Evolutionary conservation across 2,888 invertebrate species (phyloP), one percentile per base, ranked within the genome.

Genomic region (Melinopterus prodromus): DNA sequence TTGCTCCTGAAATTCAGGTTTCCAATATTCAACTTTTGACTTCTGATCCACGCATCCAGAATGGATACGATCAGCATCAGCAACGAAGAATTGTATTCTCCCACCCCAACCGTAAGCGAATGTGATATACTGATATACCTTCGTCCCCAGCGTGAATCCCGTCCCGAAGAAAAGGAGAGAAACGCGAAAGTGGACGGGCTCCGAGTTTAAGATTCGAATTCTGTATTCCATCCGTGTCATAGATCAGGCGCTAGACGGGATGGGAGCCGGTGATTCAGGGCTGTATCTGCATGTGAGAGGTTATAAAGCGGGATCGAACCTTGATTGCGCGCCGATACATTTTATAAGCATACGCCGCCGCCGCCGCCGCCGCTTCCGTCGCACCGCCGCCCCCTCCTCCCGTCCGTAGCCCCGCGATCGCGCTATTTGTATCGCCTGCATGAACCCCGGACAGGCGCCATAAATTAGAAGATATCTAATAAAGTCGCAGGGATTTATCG

Each of bases 401-500:
- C 5, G 1, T 12, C 53, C 26, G 26, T 26, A 26, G 26, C 53
- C 53, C 53, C 53, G 53, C 53, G 53, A 53, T 53, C 53, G 7
- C 12, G 12, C 53, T 12, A 53, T 74, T 74, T 74, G 74, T 74
- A 74, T 74, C 74, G 74, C 36, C 74, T 74, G 74, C 74, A 74
- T 74, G 74, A 74, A 74, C 83, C 84, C 85, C 86, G 88, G 88
- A 88, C 88, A 88, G 86, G 87, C 86, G 86, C 89, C 86, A 89
- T 89, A 89, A 89, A 89, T 89, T 89, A 89, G 88, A 85, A 88
- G 88, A 89, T 89, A 89, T 89, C 89, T 89, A 89, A 89, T 89
- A 89, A 89, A 89, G 89, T 89, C 88, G 88, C 88, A 86, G 87
- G 87, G 89, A 89, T 89, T 89, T 89, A 89, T 89, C 87, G 88